These are phyloP conservation scores for Diarsia rubi DNA, from an alignment of 2,888 invertebrate species.

Conservation along the genomic window DNA sequence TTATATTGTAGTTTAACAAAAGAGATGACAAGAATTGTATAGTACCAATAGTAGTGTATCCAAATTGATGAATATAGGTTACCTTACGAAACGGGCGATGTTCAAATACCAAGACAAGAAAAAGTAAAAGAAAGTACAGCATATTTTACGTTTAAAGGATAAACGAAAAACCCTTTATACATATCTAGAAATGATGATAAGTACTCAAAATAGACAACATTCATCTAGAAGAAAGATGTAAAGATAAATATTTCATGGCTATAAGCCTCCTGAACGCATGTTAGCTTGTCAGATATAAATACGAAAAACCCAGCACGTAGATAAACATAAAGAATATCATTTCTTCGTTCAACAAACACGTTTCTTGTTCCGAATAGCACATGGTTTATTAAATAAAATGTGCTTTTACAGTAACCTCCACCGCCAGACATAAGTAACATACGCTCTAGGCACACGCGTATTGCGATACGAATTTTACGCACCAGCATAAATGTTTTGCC, in stretches of 20 bases:
- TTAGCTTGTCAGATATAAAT: conserved; percentile 40
- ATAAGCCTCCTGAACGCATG: conserved; percentile 35
- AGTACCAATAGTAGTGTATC: neutral
- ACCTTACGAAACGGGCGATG: neutral
- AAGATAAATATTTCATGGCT: conserved; percentile 42
- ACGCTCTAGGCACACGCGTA: neutral
- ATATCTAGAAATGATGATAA: conserved; percentile 7
- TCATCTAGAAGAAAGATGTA: conserved; percentile 15
- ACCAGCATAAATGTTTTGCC: too few species aligned
- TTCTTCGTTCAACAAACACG: conserved; percentile 9
- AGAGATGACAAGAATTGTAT: neutral
- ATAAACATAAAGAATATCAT: conserved; percentile 39
- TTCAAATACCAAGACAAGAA: neutral
- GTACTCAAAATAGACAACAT: conserved; percentile 21
- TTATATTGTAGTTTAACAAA: neutral
- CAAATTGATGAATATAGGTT: neutral
- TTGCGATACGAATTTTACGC: neutral
- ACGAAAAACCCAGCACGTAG: conserved; percentile 27
- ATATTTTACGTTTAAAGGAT: neutral
- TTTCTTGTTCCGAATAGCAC: conserved; percentile 23
- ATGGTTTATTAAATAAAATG: conserved; percentile 35
- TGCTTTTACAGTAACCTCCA: neutral
- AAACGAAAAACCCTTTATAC: neutral
- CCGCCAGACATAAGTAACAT: neutral
- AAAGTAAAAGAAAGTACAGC: too few species aligned